Base-by-base conservation (phyloP, 2,113 vertebrate genomes). In the Etheostoma spectabile region DNA sequence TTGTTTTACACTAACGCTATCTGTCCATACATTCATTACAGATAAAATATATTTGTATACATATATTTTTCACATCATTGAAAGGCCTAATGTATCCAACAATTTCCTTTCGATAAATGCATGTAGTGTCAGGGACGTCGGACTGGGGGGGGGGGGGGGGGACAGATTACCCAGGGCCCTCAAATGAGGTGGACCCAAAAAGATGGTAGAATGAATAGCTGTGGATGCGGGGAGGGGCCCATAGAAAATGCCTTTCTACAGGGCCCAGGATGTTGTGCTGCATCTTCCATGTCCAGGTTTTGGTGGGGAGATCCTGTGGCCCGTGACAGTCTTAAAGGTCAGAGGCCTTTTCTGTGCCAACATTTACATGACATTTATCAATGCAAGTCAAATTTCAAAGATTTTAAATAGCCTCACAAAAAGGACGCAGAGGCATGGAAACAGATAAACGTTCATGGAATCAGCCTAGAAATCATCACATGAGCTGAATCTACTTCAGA, bases 391-490 rank as follows among this genome's bases (percentile, higher is more conserved):
- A 52, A 79, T 51, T 4, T 64, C n/a, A 35, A 65, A 84, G 14
- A 67, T 38, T 14, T 56, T 22, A 6, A 75, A 33, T 0, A 53
- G 19, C 30, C n/a, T 70, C 51, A n/a, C 10, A n/a, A 38, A 72
- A 30, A 8, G 49, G 4, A 67, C 51, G 42, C 16, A 33, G 14
- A 11, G 8, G 66, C 46, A 24, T 0, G 55, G 5, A 63, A 82
- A 77, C 62, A 53, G 3, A 74, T 66, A 48, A 27, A 27, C 27
- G 3, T 27, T 27, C 27, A 27, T 55, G 18, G 56, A 63, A 66
- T 71, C 60, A 46, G 51, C 59, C 6, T 8, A 62, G 55, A 64
- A 77, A 80, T 83, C 74, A 72, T 18, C 59, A 56, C 76, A 78
- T 61, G 11, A 64, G 21, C 52, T 10, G 30, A 48, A 46, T n/a